Evolutionary conservation across 2,797 vertebrate genomes (phyloP).

Genomic region (Eutrigla gurnardus): DNA sequence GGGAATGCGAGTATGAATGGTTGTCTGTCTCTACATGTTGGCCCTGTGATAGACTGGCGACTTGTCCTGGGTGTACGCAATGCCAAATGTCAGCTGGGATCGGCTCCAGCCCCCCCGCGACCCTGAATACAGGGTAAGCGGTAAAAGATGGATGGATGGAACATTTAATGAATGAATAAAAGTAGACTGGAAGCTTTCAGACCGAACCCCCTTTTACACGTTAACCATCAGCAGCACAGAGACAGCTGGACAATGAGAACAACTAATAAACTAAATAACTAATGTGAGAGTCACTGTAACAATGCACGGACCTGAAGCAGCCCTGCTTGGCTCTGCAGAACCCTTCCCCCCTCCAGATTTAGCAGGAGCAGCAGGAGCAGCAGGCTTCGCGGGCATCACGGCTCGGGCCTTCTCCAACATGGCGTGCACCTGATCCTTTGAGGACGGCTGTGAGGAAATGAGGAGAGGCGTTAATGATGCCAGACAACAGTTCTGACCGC

Average conservation of each 20-base stretch:
- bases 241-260: background rate
- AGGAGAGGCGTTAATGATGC: background rate
- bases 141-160: too few species aligned
- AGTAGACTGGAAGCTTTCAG: too few species aligned
- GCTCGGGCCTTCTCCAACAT: slow-evolving; percentile 96
- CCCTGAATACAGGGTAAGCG: too few species aligned
- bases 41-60: too few species aligned
- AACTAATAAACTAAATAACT: too few species aligned
- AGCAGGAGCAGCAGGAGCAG: slow-evolving; percentile 83
- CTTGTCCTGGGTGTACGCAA: too few species aligned
- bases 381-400: slow-evolving; percentile 93
- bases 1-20: too few species aligned
- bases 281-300: background rate
- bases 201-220: too few species aligned
- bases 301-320: slow-evolving; percentile 63
- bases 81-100: too few species aligned
- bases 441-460: slow-evolving; percentile 86
- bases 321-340: slow-evolving; percentile 73
- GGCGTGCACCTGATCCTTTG: slow-evolving; percentile 94
- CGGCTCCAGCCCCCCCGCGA: too few species aligned
- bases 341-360: slow-evolving; percentile 78
- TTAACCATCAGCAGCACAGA: background rate
- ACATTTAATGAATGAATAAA: too few species aligned
- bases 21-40: too few species aligned
- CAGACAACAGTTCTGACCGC: background rate